Conservation (phyloP, 2,797 vertebrate species). For the Emydoidea blandingii region DNA sequence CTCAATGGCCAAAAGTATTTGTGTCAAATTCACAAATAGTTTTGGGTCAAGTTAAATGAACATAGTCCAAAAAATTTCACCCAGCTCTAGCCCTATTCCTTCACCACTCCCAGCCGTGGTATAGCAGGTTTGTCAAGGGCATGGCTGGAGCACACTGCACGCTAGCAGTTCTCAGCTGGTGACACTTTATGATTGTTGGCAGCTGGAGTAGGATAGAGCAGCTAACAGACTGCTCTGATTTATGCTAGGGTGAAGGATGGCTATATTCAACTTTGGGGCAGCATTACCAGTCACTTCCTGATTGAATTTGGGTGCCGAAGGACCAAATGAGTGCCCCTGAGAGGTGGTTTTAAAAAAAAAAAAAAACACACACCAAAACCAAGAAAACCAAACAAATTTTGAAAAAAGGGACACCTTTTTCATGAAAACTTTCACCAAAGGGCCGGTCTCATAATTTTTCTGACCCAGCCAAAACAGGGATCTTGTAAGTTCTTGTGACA, state of each 20-base stretch:
- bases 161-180: not conserved
- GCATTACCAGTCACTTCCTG: not conserved
- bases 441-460: not conserved
- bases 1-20: not conserved
- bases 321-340: not conserved
- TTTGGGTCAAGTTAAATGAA: not conserved
- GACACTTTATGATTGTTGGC: not conserved
- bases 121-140: not conserved
- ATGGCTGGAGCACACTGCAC: too few species aligned
- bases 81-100: too few species aligned
- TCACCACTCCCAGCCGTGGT: not conserved
- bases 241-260: not conserved
- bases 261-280: not conserved
- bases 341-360: not conserved
- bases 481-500: not conserved
- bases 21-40: not conserved
- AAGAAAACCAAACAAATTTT: not conserved
- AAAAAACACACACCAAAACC: not conserved
- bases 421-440: accelerated
- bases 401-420: not conserved
- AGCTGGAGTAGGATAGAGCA: not conserved
- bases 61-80: too few species aligned
- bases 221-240: not conserved
- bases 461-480: accelerated
- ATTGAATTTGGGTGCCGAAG: not conserved